Base-by-base conservation (phyloP, 2,888 invertebrate species). In the Seladonia tumulorum region DNA sequence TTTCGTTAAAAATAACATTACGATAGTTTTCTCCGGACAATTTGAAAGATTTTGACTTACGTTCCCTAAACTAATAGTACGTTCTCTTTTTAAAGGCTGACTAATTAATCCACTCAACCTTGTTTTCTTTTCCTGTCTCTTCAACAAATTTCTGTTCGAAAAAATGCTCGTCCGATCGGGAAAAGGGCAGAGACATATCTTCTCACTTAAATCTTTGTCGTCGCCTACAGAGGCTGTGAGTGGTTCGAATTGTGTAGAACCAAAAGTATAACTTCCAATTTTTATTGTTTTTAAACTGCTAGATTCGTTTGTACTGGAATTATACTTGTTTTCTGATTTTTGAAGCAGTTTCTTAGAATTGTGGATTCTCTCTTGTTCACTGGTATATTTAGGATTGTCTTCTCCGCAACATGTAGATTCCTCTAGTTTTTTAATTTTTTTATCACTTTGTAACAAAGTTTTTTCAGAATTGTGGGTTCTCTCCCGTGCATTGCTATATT, bases 1-100 rank as follows among this genome's bases (percentile, higher is more conserved):
- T 42, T 68, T 85, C 2, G 84, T 57, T 78, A 81, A 25, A 49
- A 78, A 39, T 14, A 81, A n/a, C 49, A 76, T 60, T 25, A 60
- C 7, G 22, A 72, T 47, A 49, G 29, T 42, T n/a, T 72, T 76
- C 29, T 83, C 60, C 3, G 57, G 42, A 1, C 12, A 35, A 49
- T 18, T 10, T 1, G 49, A 57, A 49, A 12, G 47, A 49, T 73
- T 16, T 2, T 47, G 16, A 12, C 47, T 57, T 14, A 25, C 3
- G 0, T 49, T 63, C 10, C n/a, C 5, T 0, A 10, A 35, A 53
- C 63, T 10, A 25, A 63, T 57, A 3, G 25, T 14, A 12, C 45
- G 16, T 12, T 57, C 16, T 2, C 18, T 25, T 35, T 53, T 42
- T 12, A 42, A 2, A 57, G n/a, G 0, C 22, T 47, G 18, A 29